Evolutionary conservation across 2,888 invertebrate genomes (phyloP).

Genomic region (Oscheius onirici): DNA sequence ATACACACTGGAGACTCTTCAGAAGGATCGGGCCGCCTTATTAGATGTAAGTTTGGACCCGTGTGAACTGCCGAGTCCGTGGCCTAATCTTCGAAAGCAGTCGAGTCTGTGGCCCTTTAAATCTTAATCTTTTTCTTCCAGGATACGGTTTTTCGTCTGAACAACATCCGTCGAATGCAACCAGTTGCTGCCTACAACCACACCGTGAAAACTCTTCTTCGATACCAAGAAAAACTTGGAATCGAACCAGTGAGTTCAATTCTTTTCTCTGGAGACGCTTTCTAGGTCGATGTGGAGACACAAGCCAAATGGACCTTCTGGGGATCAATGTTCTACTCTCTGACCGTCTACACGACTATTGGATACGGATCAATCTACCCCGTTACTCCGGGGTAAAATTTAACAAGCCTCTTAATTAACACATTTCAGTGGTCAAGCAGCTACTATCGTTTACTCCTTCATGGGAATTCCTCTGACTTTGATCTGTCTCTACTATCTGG

Average conservation of each 20-base stretch:
- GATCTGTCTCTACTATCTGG: constrained; percentile 63
- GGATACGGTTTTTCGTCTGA: constrained; percentile 65
- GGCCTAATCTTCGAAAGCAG: too few species aligned
- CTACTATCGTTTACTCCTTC: constrained; percentile 68
- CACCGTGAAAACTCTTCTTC: constrained; percentile 57
- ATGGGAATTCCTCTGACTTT: constrained; percentile 68
- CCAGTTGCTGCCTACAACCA: constrained; percentile 65
- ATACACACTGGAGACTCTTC: constrained; percentile 54
- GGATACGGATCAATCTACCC: constrained; percentile 75
- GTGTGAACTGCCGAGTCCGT: too few species aligned
- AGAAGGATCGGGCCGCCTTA: constrained; percentile 55
- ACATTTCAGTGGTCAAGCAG: constrained; percentile 50
- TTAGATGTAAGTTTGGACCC: constrained; percentile 60
- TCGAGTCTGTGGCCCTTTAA: too few species aligned
- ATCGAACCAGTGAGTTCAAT: constrained; percentile 35
- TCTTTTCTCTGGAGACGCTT: too few species aligned
- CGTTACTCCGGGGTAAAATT: constrained; percentile 44
- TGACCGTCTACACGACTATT: constrained; percentile 70
- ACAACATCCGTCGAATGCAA: constrained; percentile 56
- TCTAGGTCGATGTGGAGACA: constrained; percentile 47
- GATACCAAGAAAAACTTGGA: constrained; percentile 62
- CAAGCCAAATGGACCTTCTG: constrained; percentile 60
- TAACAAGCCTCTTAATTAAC: too few species aligned
- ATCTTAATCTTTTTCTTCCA: too few species aligned
- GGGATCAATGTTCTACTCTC: constrained; percentile 67